Percentiles rank a stretch among this genome's conserved stretches.
Evolutionary conservation across 2,888 invertebrate genomes (phyloP).

Genomic region (Macrosiphum euphorbiae): DNA sequence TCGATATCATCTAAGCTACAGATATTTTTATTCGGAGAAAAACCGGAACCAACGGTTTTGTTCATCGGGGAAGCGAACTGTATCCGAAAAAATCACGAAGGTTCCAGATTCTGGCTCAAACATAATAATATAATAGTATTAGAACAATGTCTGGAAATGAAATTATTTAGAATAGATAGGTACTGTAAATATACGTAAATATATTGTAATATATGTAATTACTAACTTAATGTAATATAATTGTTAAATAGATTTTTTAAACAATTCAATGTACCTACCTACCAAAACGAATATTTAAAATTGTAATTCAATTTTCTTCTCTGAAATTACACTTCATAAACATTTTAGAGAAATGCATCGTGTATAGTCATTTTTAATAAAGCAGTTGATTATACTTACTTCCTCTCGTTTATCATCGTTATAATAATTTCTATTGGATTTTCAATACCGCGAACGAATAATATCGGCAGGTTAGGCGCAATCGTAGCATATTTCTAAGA

Average conservation of each 20-base stretch:
- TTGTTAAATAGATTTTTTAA: not conserved
- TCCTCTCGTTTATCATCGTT: not conserved
- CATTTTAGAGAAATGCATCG: not conserved
- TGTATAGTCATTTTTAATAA: not conserved
- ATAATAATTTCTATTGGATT: not conserved
- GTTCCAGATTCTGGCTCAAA: not conserved
- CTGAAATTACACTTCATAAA: not conserved
- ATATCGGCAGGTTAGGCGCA: not conserved
- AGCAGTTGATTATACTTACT: not conserved
- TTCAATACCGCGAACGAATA: not conserved
- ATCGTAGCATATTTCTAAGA: not conserved
- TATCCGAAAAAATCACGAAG: not conserved
- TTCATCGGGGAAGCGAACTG: not conserved
- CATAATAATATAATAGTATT: not conserved
- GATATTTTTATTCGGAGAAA: not conserved
- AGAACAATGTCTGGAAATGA: not conserved
- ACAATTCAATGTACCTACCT: not conserved
- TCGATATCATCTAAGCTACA: not conserved
- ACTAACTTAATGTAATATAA: not conserved
- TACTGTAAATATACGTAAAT: not conserved
- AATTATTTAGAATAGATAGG: not conserved
- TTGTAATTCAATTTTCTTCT: not conserved
- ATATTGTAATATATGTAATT: not conserved
- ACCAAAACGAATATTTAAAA: not conserved
- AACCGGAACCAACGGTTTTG: not conserved